Conservation (phyloP, 1,140 invertebrate genomes). For the Lerema accius region DNA sequence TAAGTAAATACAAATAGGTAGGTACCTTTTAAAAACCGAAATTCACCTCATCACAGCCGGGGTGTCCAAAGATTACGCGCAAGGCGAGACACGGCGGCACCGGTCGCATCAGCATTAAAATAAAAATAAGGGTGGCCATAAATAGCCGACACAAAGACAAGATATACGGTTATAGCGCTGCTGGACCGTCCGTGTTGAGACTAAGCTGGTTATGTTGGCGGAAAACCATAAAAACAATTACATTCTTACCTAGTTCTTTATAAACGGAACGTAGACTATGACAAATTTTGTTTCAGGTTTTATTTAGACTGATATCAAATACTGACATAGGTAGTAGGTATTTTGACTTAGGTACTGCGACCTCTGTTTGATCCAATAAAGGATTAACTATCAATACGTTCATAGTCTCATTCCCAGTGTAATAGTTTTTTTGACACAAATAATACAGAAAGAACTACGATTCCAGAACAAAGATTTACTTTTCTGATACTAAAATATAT, state of each 20-base stretch:
- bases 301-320: too few relatives aligned
- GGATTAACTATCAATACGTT: too few relatives aligned
- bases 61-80: conserved; percentile 50
- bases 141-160: conserved; percentile 77
- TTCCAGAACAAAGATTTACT: too few relatives aligned
- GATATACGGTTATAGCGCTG: conserved; percentile 78
- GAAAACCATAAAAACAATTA: conserved; percentile 14
- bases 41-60: not conserved
- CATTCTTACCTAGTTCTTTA: conserved; percentile 1
- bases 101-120: conserved; percentile 80
- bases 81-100: conserved; percentile 70
- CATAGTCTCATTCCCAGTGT: too few relatives aligned
- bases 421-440: too few relatives aligned
- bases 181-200: conserved; percentile 44
- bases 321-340: too few relatives aligned
- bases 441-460: too few relatives aligned
- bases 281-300: not conserved
- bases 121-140: conserved; percentile 80
- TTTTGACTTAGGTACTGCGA: not conserved
- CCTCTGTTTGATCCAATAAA: too few relatives aligned
- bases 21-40: too few relatives aligned
- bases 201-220: conserved; percentile 14
- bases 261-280: not conserved
- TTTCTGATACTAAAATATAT: too few relatives aligned
- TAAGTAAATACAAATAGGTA: too few relatives aligned